A percentile compares a stretch with the other conserved stretches of the same genome.
phyloP scores from a whole-genome alignment of 2,888 invertebrate species.

The Tachystola acroxantha region DNA sequence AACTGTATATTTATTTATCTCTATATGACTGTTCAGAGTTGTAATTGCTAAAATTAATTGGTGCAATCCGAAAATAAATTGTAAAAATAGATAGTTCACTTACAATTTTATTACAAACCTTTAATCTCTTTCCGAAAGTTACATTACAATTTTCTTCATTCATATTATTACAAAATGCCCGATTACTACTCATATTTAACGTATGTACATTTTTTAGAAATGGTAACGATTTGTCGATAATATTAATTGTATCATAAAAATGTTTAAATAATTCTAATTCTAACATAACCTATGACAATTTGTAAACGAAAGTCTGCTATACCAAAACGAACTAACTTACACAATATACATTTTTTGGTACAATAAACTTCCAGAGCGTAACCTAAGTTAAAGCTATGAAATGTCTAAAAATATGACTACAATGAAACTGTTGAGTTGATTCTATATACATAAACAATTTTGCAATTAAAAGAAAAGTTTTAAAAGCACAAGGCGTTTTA shows the following conservation, averaged over 20 bases:
- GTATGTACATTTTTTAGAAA: conserved; percentile 47
- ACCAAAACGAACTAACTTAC: conserved; percentile 65
- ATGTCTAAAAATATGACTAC: conserved; percentile 67
- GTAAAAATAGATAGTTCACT: conserved; percentile 30
- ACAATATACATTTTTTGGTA: conserved; percentile 75
- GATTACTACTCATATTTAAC: conserved; percentile 30
- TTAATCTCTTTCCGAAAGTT: conserved; percentile 37
- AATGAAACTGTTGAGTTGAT: conserved; percentile 47
- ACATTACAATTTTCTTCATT: conserved; percentile 45
- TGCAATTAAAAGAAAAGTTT: neutral
- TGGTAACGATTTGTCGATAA: conserved; percentile 63
- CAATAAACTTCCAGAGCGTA: conserved; percentile 58
- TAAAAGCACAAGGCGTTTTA: neutral
- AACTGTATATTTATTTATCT: no score
- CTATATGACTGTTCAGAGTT: neutral
- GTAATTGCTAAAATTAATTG: neutral
- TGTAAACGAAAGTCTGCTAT: conserved; percentile 60
- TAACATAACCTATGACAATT: conserved; percentile 58
- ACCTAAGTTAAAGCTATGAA: conserved; percentile 70
- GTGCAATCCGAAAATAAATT: conserved; percentile 23
- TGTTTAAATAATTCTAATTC: conserved; percentile 55
- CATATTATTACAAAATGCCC: conserved; percentile 43
- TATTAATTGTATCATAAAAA: conserved; percentile 44
- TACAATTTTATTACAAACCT: conserved; percentile 68
- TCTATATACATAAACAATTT: conserved; percentile 35